Evolutionary conservation across 2,113 vertebrate genomes (phyloP).

Genomic region (Mus spicilegus): DNA sequence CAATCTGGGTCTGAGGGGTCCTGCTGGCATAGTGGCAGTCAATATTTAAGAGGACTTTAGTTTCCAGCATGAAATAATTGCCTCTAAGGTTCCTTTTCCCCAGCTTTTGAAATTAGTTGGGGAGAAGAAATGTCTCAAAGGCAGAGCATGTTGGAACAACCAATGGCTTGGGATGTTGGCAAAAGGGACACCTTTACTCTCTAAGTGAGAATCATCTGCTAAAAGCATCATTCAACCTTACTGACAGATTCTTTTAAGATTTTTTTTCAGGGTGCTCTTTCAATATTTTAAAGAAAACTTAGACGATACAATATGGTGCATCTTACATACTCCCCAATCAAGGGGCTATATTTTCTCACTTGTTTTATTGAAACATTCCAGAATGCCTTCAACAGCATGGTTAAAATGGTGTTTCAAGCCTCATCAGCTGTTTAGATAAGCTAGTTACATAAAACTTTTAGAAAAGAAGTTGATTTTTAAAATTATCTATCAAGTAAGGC

Average conservation of each 20-base stretch:
- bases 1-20: not conserved
- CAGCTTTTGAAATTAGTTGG: not conserved
- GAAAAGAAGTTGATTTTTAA: not conserved
- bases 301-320: not conserved
- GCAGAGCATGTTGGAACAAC: not conserved
- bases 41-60: not conserved
- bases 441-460: not conserved
- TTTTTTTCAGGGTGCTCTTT: conserved; percentile 8
- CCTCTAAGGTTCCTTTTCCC: no score
- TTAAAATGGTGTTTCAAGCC: not conserved
- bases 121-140: not conserved
- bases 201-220: not conserved
- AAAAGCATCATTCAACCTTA: not conserved
- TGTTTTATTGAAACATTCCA: conserved; percentile 40
- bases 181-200: not conserved
- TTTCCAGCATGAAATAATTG: not conserved
- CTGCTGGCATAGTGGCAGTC: not conserved
- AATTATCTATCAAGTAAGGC: not conserved
- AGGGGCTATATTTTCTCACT: not conserved
- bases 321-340: conserved; percentile 25
- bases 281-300: conserved; percentile 5
- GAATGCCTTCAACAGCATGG: conserved; percentile 25
- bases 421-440: not conserved
- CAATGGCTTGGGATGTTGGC: not conserved
- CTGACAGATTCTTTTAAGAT: not conserved